Conservation (phyloP, 1,140 invertebrate genomes). For the Pomacea maculata region DNA sequence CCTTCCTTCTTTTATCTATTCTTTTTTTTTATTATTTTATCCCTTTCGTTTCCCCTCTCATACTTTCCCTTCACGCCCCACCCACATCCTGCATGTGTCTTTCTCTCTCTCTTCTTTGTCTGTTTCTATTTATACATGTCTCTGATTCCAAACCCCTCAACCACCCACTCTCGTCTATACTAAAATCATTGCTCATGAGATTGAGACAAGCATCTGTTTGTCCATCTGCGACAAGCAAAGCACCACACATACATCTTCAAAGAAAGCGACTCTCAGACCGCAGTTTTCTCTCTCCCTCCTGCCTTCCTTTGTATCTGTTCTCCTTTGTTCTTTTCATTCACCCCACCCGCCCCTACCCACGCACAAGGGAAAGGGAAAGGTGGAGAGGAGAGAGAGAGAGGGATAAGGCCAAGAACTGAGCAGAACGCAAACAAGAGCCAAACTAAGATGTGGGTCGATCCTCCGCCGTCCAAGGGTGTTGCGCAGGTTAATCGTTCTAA, state of each 20-base stretch:
- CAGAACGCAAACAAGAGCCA: neutral
- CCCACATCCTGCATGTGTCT: too few relatives aligned
- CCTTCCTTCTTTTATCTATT: neutral
- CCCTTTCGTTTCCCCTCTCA: too few relatives aligned
- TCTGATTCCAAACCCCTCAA: slow-evolving; percentile 1
- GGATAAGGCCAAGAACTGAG: neutral
- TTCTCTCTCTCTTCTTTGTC: too few relatives aligned
- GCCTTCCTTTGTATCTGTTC: too few relatives aligned
- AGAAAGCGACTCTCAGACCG: too few relatives aligned
- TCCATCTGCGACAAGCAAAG: neutral
- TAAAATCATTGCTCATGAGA: neutral
- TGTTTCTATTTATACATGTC: neutral
- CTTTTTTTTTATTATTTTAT: neutral
- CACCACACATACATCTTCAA: too few relatives aligned
- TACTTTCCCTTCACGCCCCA: too few relatives aligned
- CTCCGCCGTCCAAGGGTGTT: too few relatives aligned
- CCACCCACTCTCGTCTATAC: neutral
- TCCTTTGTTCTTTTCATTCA: neutral
- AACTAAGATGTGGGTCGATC: too few relatives aligned
- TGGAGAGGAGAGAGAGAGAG: neutral
- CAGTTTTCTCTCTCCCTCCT: too few relatives aligned
- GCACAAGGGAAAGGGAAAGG: neutral
- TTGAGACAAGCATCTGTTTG: neutral
- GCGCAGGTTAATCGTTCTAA: too few relatives aligned
- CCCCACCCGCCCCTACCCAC: neutral